Percentiles rank a stretch among this genome's conserved stretches.
Evolutionary conservation across 1,140 invertebrate species (phyloP).

Genomic region (Scaptodrosophila lebanonensis): DNA sequence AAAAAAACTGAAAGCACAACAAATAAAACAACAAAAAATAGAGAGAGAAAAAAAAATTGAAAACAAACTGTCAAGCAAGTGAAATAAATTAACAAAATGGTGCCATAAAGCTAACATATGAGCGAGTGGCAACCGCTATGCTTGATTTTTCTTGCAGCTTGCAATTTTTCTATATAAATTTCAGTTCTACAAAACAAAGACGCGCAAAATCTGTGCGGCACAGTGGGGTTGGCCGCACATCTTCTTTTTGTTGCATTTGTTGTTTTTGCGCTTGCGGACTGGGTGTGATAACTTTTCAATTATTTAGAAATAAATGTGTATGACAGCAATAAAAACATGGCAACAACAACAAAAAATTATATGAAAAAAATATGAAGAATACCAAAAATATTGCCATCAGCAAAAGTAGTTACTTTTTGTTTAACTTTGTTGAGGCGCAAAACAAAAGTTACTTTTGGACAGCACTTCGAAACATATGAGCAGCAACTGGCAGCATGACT

Average conservation of each 20-base stretch:
- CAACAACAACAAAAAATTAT: constrained; percentile 2
- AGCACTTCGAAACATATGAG: constrained; percentile 42
- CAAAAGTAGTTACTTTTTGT: constrained; percentile 18
- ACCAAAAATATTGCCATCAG: no score
- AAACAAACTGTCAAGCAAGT: constrained; percentile 72
- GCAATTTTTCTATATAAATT: constrained; percentile 43
- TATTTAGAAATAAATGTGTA: constrained; percentile 66
- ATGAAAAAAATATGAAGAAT: no score
- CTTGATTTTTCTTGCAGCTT: constrained; percentile 54
- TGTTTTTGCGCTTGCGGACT: constrained; percentile 3
- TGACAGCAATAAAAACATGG: constrained; percentile 49
- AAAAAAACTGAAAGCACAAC: constrained; percentile 20
- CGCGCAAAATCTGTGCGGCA: constrained; percentile 6
- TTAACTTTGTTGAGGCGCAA: constrained; percentile 26
- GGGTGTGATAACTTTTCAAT: constrained; percentile 56
- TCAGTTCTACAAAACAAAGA: constrained; percentile 15
- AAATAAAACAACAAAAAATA: constrained; percentile 18
- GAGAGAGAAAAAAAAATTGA: constrained; percentile 32
- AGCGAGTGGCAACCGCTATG: no score
- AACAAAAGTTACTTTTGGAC: constrained; percentile 33
- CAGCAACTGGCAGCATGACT: constrained; percentile 46
- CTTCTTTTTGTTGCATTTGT: no score
- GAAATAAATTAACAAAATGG: constrained; percentile 75
- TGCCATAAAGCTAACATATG: constrained; percentile 72
- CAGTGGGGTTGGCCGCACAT: no score